Base-by-base conservation (phyloP, 2,113 vertebrate genomes). In the Mixornis gularis region DNA sequence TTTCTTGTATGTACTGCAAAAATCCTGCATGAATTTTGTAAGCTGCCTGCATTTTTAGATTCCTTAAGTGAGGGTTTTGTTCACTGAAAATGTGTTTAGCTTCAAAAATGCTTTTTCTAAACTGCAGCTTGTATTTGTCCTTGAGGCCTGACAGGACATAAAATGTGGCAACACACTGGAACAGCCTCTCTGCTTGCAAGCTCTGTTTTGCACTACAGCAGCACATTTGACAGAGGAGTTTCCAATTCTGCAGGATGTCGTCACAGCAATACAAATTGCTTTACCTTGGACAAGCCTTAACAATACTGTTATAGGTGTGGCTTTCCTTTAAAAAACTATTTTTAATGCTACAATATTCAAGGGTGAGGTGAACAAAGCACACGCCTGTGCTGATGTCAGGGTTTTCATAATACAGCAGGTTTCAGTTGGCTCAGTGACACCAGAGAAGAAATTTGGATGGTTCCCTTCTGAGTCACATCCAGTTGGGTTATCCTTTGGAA, bases 391-490 rank as follows among this genome's bases (percentile, higher is more conserved):
- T 74, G 48, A 86, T 84, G 82, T 46, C 82, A 72, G 51, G 13
- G 38, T 14, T 87, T 83, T 92, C 73, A 71, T 60, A 89, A 72
- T 27, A 51, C 29, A 63, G 55, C 36, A 95, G 73, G 85, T 89
- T 89, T 95, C 79, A 51, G 40, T 27, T 95, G 92, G 82, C 92
- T 91, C 58, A 17, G 36, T 21, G 48, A 91, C 38, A 44, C 74
- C 10, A 12, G 64, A 89, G 85, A 82, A 89, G 53, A 70, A 90
- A 82, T 84, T 81, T 90, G 70, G 83, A 89, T 43, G 32, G 63
- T 17, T 96, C 84, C 34, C 59, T 68, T 87, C 62, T 85, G 89
- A 96, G 63, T 87, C 84, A 93, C 70, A 94, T 77, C 9, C 87
- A 94, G 36, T 79, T 85, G 46, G 30, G 62, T 56, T 78, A 29